Evolutionary conservation across 2,888 invertebrate genomes (phyloP), one percentile per base, ranked within the genome.

Genomic region (Lomographa bimaculata): DNA sequence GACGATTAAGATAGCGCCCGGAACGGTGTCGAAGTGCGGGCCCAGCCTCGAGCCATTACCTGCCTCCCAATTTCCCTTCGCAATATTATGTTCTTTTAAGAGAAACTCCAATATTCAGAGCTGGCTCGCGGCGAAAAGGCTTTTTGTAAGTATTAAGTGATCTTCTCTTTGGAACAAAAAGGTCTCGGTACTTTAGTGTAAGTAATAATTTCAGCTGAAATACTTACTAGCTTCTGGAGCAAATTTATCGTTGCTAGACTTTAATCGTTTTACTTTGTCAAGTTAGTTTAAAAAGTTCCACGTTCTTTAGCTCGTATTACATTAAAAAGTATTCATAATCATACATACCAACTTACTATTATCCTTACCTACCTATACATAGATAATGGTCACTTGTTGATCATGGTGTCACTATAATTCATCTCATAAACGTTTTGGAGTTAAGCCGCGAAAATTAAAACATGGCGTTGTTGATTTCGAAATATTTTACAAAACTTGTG

Each of bases 1-100:
- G 71, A 71, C 79, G 81, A 76, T 81, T 78, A 79, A 84, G 81
- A 79, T 82, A 83, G 75, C 76, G 68, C 68, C 66, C 58, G 59
- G 64, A 74, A 73, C 60, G 64, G 64, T 63, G 65, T 63, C 61
- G 57, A 64, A 61, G 55, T 57, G 60, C 60, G 66, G 59, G 63
- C 68, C 62, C 60, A 58, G 60, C 61, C 64, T 54, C 57, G 53
- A 54, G 64, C 58, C 62, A 58, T 51, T 54, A 67, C 65, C 61
- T 62, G 63, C 60, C 60, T 59, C 54, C 64, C 65, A 60, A 62
- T 65, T 70, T 67, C 60, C 61, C 58, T 66, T 65, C 63, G 54
- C 60, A 58, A 61, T 63, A 54, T 62, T 63, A 64, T 64, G 61
- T 66, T 63, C 62, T 58, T 69, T 64, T 56, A 46, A 60, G 54